Evolutionary conservation across 2,113 vertebrate genomes (phyloP).

Genomic region (Calidris pugnax): DNA sequence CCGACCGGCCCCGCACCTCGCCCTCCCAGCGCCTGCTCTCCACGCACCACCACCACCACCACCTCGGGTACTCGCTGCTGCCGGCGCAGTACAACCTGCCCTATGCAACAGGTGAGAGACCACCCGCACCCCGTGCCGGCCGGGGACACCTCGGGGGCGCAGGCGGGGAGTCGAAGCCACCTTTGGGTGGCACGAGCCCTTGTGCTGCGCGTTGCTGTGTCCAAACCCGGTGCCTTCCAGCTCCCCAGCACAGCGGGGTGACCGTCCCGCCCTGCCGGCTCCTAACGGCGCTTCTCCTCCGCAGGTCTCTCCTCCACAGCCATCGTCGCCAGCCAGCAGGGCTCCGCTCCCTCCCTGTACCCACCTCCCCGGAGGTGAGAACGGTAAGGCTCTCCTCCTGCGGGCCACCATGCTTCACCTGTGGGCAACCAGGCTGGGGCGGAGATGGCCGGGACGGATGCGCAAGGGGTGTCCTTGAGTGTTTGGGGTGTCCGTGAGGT

Average conservation of each 20-base stretch:
- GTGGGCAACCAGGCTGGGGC: rapidly evolving
- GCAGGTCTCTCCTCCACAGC: slow-evolving; percentile 94
- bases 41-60: slow-evolving; percentile 96
- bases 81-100: slow-evolving; percentile 95
- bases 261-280: rapidly evolving
- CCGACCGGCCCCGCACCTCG: slow-evolving; percentile 92
- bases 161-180: too few relatives aligned
- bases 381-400: slow-evolving; percentile 77
- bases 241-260: rapidly evolving
- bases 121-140: rapidly evolving
- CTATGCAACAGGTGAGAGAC: slow-evolving; percentile 89
- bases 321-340: slow-evolving; percentile 92
- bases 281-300: background rate
- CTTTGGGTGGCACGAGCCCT: rapidly evolving
- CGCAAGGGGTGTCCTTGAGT: background rate
- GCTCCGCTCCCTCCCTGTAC: slow-evolving; percentile 87
- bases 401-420: rapidly evolving
- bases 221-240: rapidly evolving
- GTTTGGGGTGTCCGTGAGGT: background rate
- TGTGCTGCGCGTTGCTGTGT: background rate
- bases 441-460: rapidly evolving
- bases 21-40: slow-evolving; percentile 96
- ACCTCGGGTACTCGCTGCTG: slow-evolving; percentile 93
- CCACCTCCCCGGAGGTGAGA: slow-evolving; percentile 95
- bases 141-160: too few relatives aligned